Conservation (phyloP, 2,797 vertebrate species). For the Onychomys leucogaster region DNA sequence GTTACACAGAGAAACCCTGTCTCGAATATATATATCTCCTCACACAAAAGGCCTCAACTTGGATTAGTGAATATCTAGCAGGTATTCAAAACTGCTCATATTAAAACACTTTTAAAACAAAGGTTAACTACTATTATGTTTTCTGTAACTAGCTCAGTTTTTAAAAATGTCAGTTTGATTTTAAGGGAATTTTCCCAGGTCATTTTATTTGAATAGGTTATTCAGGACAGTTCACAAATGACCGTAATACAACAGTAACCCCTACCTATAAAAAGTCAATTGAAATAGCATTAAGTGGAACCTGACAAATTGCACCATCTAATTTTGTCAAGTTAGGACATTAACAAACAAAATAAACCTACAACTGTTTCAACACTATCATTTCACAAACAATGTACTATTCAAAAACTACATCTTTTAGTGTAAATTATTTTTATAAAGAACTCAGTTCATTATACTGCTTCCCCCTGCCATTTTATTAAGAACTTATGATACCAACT, state of each 20-base stretch:
- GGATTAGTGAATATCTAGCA: conserved; percentile 61
- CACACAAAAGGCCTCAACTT: conserved; percentile 60
- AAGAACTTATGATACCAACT: conserved; percentile 45
- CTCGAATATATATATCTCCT: not conserved
- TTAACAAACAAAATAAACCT: conserved; percentile 37
- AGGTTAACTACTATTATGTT: conserved; percentile 42
- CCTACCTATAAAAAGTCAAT: conserved; percentile 16
- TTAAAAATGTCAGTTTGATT: conserved; percentile 55
- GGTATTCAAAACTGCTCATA: conserved; percentile 60
- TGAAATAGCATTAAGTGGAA: conserved; percentile 62
- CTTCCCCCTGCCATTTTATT: not conserved
- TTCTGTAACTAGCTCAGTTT: conserved; percentile 18
- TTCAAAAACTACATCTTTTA: conserved; percentile 52
- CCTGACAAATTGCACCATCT: conserved; percentile 34
- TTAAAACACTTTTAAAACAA: conserved; percentile 64
- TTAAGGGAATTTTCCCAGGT: conserved; percentile 54
- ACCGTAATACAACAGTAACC: not conserved
- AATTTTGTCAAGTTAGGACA: conserved; percentile 51
- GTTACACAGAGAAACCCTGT: no score
- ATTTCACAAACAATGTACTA: conserved; percentile 33
- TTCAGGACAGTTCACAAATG: conserved; percentile 47
- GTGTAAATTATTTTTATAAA: conserved; percentile 47
- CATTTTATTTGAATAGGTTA: conserved; percentile 51
- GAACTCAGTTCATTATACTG: conserved; percentile 61
- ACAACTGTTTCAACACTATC: conserved; percentile 16